These are phyloP conservation scores for Micrasema minimum DNA, from an alignment of 1,140 invertebrate genomes.

Conservation along the genomic window DNA sequence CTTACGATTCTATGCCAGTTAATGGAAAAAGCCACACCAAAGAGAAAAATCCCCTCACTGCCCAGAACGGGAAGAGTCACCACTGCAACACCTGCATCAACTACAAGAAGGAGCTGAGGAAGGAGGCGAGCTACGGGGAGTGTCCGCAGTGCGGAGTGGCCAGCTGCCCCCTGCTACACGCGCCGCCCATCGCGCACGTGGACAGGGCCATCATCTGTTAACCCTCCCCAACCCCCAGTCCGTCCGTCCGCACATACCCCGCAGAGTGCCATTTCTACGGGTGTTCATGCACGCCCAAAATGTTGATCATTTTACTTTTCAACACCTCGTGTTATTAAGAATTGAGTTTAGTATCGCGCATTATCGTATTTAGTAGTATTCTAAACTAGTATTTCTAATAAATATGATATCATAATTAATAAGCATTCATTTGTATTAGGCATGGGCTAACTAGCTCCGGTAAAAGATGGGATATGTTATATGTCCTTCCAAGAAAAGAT, in stretches of 20 bases:
- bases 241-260: too few species aligned
- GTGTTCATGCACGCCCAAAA: background rate
- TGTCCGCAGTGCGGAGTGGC: constrained; percentile 45
- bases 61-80: constrained; percentile 34
- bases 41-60: constrained; percentile 42
- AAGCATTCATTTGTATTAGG: too few species aligned
- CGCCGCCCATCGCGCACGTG: constrained; percentile 45
- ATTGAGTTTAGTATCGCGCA: too few species aligned
- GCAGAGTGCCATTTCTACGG: constrained; percentile 25
- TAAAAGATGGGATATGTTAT: too few species aligned
- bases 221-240: too few species aligned
- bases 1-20: constrained; percentile 33
- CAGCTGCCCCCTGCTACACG: constrained; percentile 42
- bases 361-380: too few species aligned
- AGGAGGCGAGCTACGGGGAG: constrained; percentile 42
- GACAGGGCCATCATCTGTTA: constrained; percentile 50
- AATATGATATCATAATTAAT: too few species aligned
- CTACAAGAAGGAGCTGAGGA: constrained; percentile 41
- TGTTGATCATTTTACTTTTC: constrained; percentile 13
- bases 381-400: too few species aligned
- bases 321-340: too few species aligned
- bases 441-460: too few species aligned
- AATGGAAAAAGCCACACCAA: constrained; percentile 48
- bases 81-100: constrained; percentile 28
- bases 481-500: too few species aligned